Percentiles rank a stretch among this genome's conserved stretches.
These are phyloP conservation scores for Apis cerana DNA, from an alignment of 1,140 invertebrate species.

Conservation along the genomic window DNA sequence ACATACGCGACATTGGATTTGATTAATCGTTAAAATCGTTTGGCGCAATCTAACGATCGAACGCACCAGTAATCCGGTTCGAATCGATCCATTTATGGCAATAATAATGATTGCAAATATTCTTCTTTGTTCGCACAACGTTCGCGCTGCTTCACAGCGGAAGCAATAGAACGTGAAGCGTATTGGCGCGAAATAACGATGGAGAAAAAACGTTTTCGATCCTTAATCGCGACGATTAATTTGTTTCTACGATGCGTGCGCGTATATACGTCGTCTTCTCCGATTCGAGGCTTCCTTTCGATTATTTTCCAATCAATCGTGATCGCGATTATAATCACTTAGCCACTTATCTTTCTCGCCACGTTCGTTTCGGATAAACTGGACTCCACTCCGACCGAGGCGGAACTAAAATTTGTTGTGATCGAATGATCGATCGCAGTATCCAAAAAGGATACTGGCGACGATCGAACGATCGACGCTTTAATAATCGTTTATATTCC, in stretches of 20 bases:
- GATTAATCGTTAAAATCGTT: not conserved
- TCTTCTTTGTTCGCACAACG: not conserved
- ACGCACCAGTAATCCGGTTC: conserved; percentile 6
- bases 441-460: not conserved
- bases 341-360: no score
- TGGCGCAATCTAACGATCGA: not conserved
- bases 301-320: no score
- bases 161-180: not conserved
- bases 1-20: not conserved
- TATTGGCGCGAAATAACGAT: conserved; percentile 20
- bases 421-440: conserved; percentile 1
- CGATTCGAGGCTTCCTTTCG: no score
- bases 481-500: not conserved
- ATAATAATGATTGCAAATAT: conserved; percentile 34
- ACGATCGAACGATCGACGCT: not conserved
- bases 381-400: no score
- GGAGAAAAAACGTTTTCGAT: not conserved
- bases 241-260: no score
- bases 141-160: not conserved
- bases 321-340: no score
- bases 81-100: conserved; percentile 12
- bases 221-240: conserved; percentile 24
- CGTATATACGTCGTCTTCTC: no score
- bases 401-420: conserved; percentile 20
- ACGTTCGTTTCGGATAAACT: not conserved